Conservation (phyloP, 37 sponge, comb jelly and placozoan species). For the Trichoplax adhaerens region DNA sequence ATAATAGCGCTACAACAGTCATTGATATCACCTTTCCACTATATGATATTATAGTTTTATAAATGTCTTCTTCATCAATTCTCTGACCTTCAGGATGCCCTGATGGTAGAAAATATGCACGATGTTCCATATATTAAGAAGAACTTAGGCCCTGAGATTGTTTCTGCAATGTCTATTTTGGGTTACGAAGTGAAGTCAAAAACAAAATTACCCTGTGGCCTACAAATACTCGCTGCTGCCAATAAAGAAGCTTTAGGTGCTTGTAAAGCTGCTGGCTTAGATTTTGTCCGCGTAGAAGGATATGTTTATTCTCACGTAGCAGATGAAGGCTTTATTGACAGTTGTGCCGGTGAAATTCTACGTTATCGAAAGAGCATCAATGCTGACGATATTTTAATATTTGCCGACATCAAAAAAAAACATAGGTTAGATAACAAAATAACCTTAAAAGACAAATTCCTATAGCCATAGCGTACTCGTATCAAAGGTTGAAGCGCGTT, state of each 20-base stretch:
- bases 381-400: constrained; percentile 42
- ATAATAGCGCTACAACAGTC: too few species aligned
- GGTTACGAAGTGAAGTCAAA: constrained; percentile 27
- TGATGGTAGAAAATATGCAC: constrained; percentile 91
- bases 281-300: constrained; percentile 72
- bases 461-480: too few species aligned
- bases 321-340: constrained; percentile 77
- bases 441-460: background rate
- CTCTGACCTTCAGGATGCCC: constrained; percentile 27
- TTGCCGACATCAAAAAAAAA: constrained; percentile 82
- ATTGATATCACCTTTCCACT: too few species aligned
- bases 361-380: constrained; percentile 48
- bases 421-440: constrained; percentile 40
- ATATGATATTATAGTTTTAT: background rate
- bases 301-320: constrained; percentile 77
- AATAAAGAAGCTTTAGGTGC: constrained; percentile 62
- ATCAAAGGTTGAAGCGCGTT: too few species aligned
- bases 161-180: constrained; percentile 48
- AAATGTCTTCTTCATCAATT: background rate
- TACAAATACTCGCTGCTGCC: constrained; percentile 29
- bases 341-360: constrained; percentile 72
- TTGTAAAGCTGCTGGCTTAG: constrained; percentile 31
- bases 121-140: constrained; percentile 57
- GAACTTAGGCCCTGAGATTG: constrained; percentile 41
- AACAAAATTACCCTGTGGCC: constrained; percentile 25